Percentiles rank a stretch among this genome's conserved stretches.
phyloP scores from a whole-genome alignment of 1,140 invertebrate genomes.

The Hylyphantes graminicola region DNA sequence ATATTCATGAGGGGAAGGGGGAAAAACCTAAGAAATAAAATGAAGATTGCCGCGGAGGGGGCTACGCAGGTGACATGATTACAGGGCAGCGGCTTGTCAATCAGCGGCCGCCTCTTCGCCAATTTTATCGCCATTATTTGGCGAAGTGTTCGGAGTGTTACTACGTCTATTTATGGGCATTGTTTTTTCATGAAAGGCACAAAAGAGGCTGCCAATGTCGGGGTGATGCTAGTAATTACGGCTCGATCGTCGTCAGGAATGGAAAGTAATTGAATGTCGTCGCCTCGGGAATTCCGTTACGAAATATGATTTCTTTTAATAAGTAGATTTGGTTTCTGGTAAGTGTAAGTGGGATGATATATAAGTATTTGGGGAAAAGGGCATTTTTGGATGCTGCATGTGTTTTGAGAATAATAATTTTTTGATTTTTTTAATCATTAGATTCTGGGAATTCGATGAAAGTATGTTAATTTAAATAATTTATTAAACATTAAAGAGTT shows the following conservation, averaged over 20 bases:
- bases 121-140: slow-evolving; percentile 26
- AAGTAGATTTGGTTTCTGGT: too few species aligned
- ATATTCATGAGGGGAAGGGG: slow-evolving; percentile 37
- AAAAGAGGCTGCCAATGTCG: too few species aligned
- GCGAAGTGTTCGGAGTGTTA: not conserved
- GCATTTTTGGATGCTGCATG: too few species aligned
- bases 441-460: too few species aligned
- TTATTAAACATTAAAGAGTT: too few species aligned
- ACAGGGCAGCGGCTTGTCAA: slow-evolving; percentile 36
- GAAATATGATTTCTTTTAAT: too few species aligned
- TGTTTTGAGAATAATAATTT: too few species aligned
- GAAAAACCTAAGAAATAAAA: not conserved
- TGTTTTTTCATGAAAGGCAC: not conserved
- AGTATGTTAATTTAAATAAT: too few species aligned
- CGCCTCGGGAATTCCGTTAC: not conserved
- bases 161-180: not conserved
- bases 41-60: not conserved
- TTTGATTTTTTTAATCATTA: too few species aligned
- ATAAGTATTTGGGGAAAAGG: too few species aligned
- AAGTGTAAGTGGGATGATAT: too few species aligned
- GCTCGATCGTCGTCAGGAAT: not conserved
- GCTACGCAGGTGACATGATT: slow-evolving; percentile 52
- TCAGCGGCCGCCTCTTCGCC: not conserved
- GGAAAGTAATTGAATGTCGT: not conserved
- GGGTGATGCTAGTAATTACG: not conserved